A percentile compares a stretch with the other conserved stretches of the same genome.
phyloP scores from a whole-genome alignment of 1,140 invertebrate genomes.

The honey bee (Apis mellifera) region Amel_HAv3.1 CM009943.2:2219001-2219500 shows the following conservation, averaged over 20 bases:
- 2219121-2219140: no score
- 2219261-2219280: neutral
- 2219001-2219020: no score
- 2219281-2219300: neutral
- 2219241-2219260: slow-evolving; percentile 8
- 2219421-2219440: slow-evolving; percentile 24
- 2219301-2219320: neutral
- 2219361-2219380: slow-evolving; percentile 28
- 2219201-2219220: neutral
- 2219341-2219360: neutral
- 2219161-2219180: no score
- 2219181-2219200: neutral
- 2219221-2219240: neutral
- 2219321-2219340: neutral
- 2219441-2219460: slow-evolving; percentile 71
- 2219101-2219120: no score
- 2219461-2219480: slow-evolving; percentile 76
- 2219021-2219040: no score
- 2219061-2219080: no score
- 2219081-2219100: no score
- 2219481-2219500: slow-evolving; percentile 72
- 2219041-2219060: no score
- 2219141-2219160: no score
- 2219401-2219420: neutral
- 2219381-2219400: neutral